These are phyloP conservation scores for Onychomys leucogaster DNA, from an alignment of 2,797 vertebrate genomes.

Conservation along the genomic window DNA sequence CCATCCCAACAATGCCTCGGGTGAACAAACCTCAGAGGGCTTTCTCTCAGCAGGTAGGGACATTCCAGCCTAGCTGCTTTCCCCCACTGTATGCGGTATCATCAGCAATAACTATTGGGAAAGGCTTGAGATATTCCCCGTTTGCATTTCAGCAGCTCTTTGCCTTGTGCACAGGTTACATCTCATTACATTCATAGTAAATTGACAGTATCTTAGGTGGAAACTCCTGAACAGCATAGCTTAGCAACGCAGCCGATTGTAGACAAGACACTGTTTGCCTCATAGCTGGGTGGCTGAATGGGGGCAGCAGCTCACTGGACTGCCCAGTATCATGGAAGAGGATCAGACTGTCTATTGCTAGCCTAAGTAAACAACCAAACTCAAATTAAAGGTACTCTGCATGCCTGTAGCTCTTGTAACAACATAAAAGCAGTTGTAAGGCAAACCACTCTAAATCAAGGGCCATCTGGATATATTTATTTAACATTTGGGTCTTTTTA, in stretches of 20 bases:
- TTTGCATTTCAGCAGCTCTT: background rate
- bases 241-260: background rate
- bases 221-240: background rate
- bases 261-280: too few relatives aligned
- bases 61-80: background rate
- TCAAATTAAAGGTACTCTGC: background rate
- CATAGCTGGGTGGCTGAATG: accelerated
- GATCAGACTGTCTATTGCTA: background rate
- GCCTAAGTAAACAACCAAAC: background rate
- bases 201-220: background rate
- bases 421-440: background rate
- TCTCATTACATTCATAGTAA: background rate
- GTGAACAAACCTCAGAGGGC: background rate
- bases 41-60: background rate
- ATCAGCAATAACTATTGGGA: background rate
- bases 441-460: background rate
- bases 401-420: background rate
- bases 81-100: too few relatives aligned
- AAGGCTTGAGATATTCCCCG: background rate
- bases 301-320: background rate
- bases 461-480: background rate
- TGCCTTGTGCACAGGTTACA: background rate
- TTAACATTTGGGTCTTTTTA: background rate
- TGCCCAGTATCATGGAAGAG: background rate
- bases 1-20: background rate